Conservation (phyloP, 2,888 invertebrate genomes). For the Caenorhabditis auriculariae region DNA sequence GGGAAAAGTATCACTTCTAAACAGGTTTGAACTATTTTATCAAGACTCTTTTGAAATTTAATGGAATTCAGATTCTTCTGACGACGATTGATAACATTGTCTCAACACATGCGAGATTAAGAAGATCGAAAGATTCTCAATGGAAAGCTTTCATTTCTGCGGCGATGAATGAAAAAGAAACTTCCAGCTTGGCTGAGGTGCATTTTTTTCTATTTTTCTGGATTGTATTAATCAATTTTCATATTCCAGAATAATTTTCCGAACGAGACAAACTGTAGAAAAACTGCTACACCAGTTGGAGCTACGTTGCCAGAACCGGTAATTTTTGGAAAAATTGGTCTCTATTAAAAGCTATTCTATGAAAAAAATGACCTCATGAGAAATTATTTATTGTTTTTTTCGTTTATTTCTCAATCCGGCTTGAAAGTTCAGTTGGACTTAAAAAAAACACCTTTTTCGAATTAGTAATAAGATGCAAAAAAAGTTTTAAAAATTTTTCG, state of each 20-base stretch:
- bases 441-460: no score
- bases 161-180: conserved; percentile 87
- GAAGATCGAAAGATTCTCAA: conserved; percentile 91
- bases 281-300: conserved; percentile 74
- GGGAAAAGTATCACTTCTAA: conserved; percentile 83
- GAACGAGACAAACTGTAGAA: conserved; percentile 72
- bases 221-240: background rate
- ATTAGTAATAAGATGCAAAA: no score
- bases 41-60: conserved; percentile 1
- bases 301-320: conserved; percentile 91
- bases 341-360: no score
- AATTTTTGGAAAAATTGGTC: no score
- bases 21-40: conserved; percentile 67
- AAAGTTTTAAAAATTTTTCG: no score
- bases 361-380: no score
- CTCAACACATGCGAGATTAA: conserved; percentile 85
- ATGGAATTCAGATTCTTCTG: conserved; percentile 76
- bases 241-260: conserved; percentile 77
- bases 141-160: conserved; percentile 97
- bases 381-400: no score
- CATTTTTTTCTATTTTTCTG: background rate
- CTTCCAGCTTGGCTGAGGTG: conserved; percentile 82
- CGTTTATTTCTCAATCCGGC: no score
- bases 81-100: conserved; percentile 89
- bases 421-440: no score